These are phyloP conservation scores for Omphaloscelis lunosa DNA, from an alignment of 2,888 invertebrate genomes.

Conservation along the genomic window DNA sequence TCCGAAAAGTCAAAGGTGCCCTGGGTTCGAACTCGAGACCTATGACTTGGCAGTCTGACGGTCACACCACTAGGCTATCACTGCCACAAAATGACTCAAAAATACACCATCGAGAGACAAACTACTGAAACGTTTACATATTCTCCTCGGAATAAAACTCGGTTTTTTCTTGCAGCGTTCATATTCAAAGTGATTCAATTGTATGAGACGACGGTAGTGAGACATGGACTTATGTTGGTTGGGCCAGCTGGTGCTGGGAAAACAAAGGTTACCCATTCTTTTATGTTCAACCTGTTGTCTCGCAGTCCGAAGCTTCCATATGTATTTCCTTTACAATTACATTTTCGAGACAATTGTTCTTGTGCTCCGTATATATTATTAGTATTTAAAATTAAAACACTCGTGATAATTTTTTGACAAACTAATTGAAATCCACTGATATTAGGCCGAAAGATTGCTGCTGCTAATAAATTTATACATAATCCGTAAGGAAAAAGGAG, in stretches of 20 bases:
- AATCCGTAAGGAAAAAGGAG: background rate
- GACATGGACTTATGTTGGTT: constrained; percentile 96
- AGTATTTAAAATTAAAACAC: background rate
- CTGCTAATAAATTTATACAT: background rate
- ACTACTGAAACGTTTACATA: background rate
- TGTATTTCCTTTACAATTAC: background rate
- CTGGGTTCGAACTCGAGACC: too few relatives aligned
- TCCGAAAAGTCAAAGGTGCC: too few relatives aligned
- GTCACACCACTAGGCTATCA: too few relatives aligned
- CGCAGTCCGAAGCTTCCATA: background rate
- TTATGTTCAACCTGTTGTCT: background rate
- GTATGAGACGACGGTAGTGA: constrained; percentile 95
- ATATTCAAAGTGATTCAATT: constrained; percentile 94
- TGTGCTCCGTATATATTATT: background rate
- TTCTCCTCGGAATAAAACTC: background rate
- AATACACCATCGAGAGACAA: background rate
- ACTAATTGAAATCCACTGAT: background rate
- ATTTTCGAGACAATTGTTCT: background rate
- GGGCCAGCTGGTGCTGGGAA: constrained; percentile 95
- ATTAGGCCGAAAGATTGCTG: background rate
- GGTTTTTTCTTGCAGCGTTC: constrained; percentile 89
- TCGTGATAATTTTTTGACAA: too few relatives aligned
- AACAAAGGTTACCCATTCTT: constrained; percentile 91
- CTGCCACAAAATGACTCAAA: background rate
- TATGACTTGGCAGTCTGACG: too few relatives aligned